Conservation (phyloP, 2,113 vertebrate genomes). For the Rhinopithecus roxellana region DNA sequence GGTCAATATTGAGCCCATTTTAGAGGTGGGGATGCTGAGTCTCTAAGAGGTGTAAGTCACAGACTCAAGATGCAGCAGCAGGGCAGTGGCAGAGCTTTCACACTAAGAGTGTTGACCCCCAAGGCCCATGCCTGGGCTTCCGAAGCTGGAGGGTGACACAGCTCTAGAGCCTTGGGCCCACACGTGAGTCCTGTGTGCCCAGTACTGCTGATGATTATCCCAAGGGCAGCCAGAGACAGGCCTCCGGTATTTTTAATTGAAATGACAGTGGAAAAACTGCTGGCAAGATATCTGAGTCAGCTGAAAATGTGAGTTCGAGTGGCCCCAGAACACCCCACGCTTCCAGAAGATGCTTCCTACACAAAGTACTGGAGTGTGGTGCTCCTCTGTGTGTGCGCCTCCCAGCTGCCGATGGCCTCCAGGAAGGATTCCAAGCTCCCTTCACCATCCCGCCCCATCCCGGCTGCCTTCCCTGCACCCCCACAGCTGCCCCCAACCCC, state of each 20-base stretch:
- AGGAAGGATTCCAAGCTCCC: background rate
- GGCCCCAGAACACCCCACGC: background rate
- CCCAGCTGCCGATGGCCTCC: background rate
- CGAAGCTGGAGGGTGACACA: background rate
- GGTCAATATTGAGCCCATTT: background rate
- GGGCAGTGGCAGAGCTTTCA: background rate
- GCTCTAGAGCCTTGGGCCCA: background rate
- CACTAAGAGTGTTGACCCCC: too few species aligned
- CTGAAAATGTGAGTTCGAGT: background rate
- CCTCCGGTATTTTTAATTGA: background rate
- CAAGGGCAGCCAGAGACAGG: background rate
- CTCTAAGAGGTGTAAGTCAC: background rate
- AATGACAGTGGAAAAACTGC: background rate
- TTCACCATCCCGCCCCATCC: background rate
- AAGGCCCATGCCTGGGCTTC: rapidly evolving
- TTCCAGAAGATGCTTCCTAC: background rate
- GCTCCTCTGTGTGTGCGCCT: background rate
- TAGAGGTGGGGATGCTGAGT: background rate
- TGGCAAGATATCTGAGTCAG: background rate
- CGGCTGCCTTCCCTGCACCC: rapidly evolving
- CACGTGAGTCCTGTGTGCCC: background rate
- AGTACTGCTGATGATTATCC: background rate
- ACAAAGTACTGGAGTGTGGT: background rate
- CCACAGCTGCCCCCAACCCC: rapidly evolving
- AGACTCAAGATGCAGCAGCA: background rate